Conservation (phyloP, 2,797 vertebrate species). For the Girardinus metallicus region DNA sequence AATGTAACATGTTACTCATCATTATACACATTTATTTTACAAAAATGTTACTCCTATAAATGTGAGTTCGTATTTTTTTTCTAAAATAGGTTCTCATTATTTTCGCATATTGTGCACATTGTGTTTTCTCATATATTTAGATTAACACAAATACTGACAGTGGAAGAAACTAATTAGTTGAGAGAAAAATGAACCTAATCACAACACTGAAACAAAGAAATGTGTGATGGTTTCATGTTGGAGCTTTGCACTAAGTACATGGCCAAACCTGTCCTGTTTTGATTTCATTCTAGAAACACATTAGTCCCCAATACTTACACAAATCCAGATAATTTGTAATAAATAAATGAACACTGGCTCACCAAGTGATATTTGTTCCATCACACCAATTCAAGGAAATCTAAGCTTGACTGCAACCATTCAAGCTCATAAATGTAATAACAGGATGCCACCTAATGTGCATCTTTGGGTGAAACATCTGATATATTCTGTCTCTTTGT, state of each 20-base stretch:
- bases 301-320: background rate
- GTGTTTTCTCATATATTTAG: background rate
- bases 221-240: background rate
- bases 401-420: background rate
- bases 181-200: background rate
- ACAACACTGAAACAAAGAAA: background rate
- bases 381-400: background rate
- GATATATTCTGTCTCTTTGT: background rate
- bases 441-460: background rate
- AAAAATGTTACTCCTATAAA: background rate
- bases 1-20: slow-evolving; percentile 25
- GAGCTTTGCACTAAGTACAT: background rate
- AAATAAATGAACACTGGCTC: background rate
- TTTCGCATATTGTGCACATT: background rate
- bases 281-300: background rate
- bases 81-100: background rate
- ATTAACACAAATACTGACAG: background rate
- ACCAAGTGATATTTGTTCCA: background rate
- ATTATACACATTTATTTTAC: slow-evolving; percentile 9
- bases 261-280: background rate
- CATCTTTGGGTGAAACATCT: background rate
- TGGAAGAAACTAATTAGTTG: background rate
- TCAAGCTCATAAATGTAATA: background rate
- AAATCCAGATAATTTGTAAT: background rate
- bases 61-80: background rate